Evolutionary conservation across 1,140 invertebrate species (phyloP), one percentile per base, ranked within the genome.

Genomic region (Planococcus citri): DNA sequence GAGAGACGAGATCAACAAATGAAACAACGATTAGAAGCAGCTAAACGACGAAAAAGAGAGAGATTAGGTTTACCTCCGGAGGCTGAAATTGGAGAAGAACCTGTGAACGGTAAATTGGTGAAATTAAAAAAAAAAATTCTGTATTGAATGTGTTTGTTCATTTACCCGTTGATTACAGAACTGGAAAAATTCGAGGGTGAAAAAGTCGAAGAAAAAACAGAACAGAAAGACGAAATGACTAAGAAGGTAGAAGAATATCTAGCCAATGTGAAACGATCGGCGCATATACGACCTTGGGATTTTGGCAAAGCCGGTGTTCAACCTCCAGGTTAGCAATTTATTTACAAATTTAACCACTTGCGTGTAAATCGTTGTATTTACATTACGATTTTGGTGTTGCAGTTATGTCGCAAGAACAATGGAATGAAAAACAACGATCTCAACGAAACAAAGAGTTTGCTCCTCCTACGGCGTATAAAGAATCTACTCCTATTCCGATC

Each of bases 341-440:
- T 21, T 27, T 33, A n/a, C 27, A 67, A 41, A 27, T 21, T 57
- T 20, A 12, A 33, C 0, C 25, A 14, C 20, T 37, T 14, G 27
- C 38, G 27, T 69, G 14, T 41, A 27, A 20, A 25, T 24, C 29
- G 10, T 68, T 51, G 20, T 70, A 68, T 24, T 21, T 17, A 25
- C n/a, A 6, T 27, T n/a, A 60, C 27, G 71, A 41, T 24, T 29
- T 68, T 17, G 33, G 27, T 37, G 41, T 75, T 76, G 58, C 70
- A 77, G 76, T 76, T 27, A 86, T 90, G 83, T 84, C 84, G 0
- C 89, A 92, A 80, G 86, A 89, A 77, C 86, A 91, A 79, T 92
- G 89, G 87, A 83, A 89, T 12, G 81, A 88, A 70, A 86, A 88
- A 74, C 85, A 89, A 76, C 82, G 89, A 69, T 77, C 80, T 71